Percentiles rank a stretch among this genome's conserved stretches.
These are phyloP conservation scores for Cyanoramphus novaezelandiae DNA, from an alignment of 2,113 vertebrate species.

Conservation along the genomic window DNA sequence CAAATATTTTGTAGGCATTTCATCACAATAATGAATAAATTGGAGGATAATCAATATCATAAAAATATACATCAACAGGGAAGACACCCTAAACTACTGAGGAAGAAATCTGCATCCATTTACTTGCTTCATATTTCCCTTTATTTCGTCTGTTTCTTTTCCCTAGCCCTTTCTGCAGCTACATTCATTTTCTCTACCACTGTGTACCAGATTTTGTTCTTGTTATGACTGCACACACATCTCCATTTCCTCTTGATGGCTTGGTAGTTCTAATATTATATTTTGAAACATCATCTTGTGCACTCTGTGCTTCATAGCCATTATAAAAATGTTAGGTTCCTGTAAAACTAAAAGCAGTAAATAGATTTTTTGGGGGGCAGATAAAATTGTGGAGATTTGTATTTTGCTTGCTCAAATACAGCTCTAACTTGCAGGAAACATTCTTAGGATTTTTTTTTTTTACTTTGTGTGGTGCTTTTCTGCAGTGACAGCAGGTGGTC, in stretches of 20 bases:
- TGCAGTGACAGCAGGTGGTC: not conserved
- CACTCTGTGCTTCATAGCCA: not conserved
- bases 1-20: not conserved
- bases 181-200: not conserved
- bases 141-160: not conserved
- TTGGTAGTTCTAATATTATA: not conserved
- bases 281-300: not conserved
- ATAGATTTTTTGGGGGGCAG: not conserved
- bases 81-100: not conserved
- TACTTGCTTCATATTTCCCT: not conserved
- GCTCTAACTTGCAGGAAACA: not conserved
- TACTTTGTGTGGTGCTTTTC: not conserved
- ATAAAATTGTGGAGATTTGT: not conserved
- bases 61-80: not conserved
- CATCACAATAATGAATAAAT: not conserved
- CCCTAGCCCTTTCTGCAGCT: not conserved
- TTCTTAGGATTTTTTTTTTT: not conserved
- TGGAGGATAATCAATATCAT: not conserved
- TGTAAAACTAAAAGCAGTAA: not conserved
- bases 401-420: not conserved
- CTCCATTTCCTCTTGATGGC: not conserved
- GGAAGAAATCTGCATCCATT: not conserved
- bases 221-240: not conserved
- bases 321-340: not conserved
- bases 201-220: not conserved